These are phyloP conservation scores for Sphenodon punctatus DNA, from an alignment of 2,797 vertebrate species.

Conservation along the genomic window DNA sequence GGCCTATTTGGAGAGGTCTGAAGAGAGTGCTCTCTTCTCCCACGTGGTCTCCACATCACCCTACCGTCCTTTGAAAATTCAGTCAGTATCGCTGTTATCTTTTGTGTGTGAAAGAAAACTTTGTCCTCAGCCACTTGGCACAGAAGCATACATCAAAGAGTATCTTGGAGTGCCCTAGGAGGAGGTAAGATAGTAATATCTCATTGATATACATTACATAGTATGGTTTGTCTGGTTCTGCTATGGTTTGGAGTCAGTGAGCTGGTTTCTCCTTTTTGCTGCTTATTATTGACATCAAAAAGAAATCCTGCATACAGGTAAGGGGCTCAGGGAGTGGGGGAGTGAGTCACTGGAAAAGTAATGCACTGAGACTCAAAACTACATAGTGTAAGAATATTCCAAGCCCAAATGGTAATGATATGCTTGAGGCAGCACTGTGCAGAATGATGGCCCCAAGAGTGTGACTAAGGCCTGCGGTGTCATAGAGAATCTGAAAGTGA, in stretches of 20 bases:
- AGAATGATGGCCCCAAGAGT: no score
- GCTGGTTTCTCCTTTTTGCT: conserved; percentile 27
- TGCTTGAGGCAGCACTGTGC: no score
- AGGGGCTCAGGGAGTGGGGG: not conserved
- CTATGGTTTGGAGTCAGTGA: not conserved
- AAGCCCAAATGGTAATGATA: no score
- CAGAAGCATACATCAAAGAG: not conserved
- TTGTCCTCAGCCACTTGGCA: not conserved
- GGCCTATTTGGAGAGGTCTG: not conserved
- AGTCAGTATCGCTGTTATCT: not conserved
- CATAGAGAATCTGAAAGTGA: not conserved
- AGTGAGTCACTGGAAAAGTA: conserved; percentile 8
- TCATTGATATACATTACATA: not conserved
- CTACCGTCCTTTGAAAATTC: not conserved
- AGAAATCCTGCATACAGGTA: conserved; percentile 5
- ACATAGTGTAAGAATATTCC: conserved; percentile 27
- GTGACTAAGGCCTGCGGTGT: not conserved
- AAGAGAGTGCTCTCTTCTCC: not conserved
- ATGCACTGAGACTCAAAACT: conserved; percentile 42
- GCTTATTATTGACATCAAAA: conserved; percentile 12
- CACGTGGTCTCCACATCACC: not conserved
- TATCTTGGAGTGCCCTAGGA: not conserved
- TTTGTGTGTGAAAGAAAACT: not conserved
- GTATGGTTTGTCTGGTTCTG: not conserved
- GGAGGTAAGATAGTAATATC: not conserved